Percentiles rank a stretch among this genome's conserved stretches.
These are phyloP conservation scores for Apeltes quadracus DNA, from an alignment of 2,113 vertebrate genomes.

Conservation along the genomic window DNA sequence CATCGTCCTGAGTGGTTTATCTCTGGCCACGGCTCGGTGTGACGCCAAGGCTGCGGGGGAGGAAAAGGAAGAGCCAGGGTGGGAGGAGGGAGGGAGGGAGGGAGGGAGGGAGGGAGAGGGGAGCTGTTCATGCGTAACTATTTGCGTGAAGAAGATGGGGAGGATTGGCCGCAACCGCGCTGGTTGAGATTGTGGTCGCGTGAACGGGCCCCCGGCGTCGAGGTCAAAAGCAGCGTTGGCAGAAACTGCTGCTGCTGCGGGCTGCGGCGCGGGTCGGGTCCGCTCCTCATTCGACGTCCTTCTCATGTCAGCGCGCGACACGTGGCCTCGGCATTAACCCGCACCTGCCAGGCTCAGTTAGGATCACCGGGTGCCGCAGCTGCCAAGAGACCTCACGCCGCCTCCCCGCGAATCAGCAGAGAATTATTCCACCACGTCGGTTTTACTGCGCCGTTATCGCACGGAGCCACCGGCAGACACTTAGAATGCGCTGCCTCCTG, in stretches of 20 bases:
- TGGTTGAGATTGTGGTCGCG: slow-evolving; percentile 17
- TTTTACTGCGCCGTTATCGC: slow-evolving; percentile 64
- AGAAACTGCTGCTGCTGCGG: slow-evolving; percentile 22
- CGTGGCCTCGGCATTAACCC: slow-evolving; percentile 65
- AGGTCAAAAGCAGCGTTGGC: slow-evolving; percentile 22
- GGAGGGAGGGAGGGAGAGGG: background rate
- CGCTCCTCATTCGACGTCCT: slow-evolving; percentile 42
- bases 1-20: slow-evolving; percentile 83
- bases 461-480: slow-evolving; percentile 59
- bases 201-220: background rate
- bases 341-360: slow-evolving; percentile 77
- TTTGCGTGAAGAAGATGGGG: slow-evolving; percentile 29
- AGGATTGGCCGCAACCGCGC: slow-evolving; percentile 28
- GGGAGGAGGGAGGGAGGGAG: slow-evolving; percentile 12
- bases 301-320: slow-evolving; percentile 67
- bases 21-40: slow-evolving; percentile 69
- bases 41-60: slow-evolving; percentile 69
- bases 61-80: slow-evolving; percentile 40
- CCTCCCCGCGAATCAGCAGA: slow-evolving; percentile 57
- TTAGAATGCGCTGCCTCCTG: slow-evolving; percentile 54
- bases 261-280: slow-evolving; percentile 19
- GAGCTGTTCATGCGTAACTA: slow-evolving; percentile 47
- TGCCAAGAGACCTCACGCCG: slow-evolving; percentile 60
- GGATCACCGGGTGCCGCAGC: slow-evolving; percentile 70
- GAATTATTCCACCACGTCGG: slow-evolving; percentile 73